A percentile compares a stretch with the other conserved stretches of the same genome.
Conservation (phyloP, 1,140 invertebrate species). For the Palaemon carinicauda region DNA sequence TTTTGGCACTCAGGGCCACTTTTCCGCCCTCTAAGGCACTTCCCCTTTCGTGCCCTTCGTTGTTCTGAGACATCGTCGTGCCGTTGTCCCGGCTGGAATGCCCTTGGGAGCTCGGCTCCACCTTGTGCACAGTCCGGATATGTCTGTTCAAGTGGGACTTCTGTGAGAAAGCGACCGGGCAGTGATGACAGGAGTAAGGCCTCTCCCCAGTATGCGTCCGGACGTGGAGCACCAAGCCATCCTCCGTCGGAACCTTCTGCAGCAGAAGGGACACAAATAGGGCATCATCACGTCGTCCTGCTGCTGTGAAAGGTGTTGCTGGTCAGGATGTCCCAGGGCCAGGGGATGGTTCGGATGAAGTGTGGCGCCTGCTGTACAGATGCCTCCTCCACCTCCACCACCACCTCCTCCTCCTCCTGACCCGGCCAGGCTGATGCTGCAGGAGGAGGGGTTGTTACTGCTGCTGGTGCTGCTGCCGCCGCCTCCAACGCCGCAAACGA, state of each 20-base stretch:
- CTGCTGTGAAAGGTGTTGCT: constrained; percentile 1
- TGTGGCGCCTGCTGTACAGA: no score
- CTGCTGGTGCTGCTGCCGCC: background rate
- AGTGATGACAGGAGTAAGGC: constrained; percentile 45
- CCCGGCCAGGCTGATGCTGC: no score
- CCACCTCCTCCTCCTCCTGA: no score
- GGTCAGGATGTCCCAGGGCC: background rate
- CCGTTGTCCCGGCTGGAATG: background rate
- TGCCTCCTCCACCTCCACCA: no score
- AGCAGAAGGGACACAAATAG: constrained; percentile 45
- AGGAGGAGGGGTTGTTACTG: no score
- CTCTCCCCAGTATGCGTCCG: constrained; percentile 42
- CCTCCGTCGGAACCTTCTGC: constrained; percentile 42
- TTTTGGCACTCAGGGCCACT: background rate
- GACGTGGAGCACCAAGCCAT: constrained; percentile 46
- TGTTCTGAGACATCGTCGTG: background rate
- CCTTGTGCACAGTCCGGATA: constrained; percentile 43
- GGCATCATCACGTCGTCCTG: constrained; percentile 38
- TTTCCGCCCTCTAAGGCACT: background rate
- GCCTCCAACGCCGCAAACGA: background rate
- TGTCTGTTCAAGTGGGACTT: constrained; percentile 45
- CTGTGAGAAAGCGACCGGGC: constrained; percentile 45
- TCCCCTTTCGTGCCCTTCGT: background rate
- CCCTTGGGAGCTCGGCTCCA: constrained; percentile 28
- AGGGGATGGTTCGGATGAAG: background rate